Base-by-base conservation (phyloP, 2,888 invertebrate species). In the Hydrotaea diabolus region DNA sequence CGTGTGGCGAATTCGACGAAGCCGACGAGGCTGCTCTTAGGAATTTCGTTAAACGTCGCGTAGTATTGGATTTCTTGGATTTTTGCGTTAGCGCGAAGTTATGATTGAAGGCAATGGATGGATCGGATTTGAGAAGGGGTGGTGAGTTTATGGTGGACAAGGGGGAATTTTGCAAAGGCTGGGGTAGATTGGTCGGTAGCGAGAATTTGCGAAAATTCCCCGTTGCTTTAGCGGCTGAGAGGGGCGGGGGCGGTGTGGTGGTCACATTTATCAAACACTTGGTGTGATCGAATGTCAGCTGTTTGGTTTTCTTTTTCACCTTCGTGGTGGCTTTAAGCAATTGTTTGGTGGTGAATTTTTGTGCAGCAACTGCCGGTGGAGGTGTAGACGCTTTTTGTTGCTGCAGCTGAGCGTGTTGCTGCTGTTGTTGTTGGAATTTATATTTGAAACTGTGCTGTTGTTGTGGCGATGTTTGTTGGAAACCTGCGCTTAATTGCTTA, bases 321-420 rank as follows among this genome's bases (percentile, higher is more conserved):
- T 90, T 90, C 57, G 87, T 88, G 31, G 90, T 90, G 57, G 90
- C 89, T 85, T 90, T 89, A 2, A 88, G 85, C 71, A 90, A 83
- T 80, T 90, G 89, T 81, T 89, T 87, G 23, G 89, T 85, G 86
- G 88, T 87, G 81, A 88, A 88, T 85, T 87, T 84, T 84, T 78
- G 80, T 43, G 83, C 64, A 57, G 69, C 66, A 19, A 39, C 17
- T 49, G 82, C 72, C 75, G 72, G 71, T 17, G 79, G 23, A 26
- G 76, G 59, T 11, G 62, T 31, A 1, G 59, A 26, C 13, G 21
- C 2, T 57, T 75, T 86, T 79, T 26, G 86, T 75, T 79, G 85
- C 39, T 76, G 85, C 19, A 77, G 86, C 86, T 55, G 87, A 26
- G 26, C 7, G 31, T 19, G 13, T 31, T 57, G 77, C 43, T 59